Evolutionary conservation across 2,113 vertebrate genomes (phyloP).

Genomic region (Procavia capensis): DNA sequence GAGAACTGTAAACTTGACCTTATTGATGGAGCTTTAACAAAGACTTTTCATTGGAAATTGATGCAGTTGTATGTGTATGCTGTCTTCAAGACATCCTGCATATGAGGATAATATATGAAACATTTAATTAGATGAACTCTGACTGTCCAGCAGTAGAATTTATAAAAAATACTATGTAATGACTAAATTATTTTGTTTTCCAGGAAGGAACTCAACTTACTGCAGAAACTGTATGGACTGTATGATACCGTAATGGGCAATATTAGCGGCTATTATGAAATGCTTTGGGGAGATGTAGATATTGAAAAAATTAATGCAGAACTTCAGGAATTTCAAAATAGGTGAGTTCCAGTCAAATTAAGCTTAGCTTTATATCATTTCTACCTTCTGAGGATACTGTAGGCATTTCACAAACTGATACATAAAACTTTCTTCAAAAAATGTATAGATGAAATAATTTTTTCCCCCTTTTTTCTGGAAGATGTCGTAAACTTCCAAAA

Average conservation of each 20-base stretch:
- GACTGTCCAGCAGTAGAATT: background rate
- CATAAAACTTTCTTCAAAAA: conserved; percentile 22
- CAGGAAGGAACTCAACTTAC: conserved; percentile 88
- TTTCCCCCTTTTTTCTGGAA: conserved; percentile 66
- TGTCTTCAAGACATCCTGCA: background rate
- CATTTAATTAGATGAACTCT: conserved; percentile 30
- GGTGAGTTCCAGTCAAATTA: conserved; percentile 73
- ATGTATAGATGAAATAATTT: background rate
- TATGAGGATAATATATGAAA: background rate
- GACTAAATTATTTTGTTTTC: conserved; percentile 43
- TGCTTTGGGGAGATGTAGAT: conserved; percentile 89
- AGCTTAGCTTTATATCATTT: background rate
- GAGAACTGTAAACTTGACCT: background rate
- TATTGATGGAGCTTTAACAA: background rate
- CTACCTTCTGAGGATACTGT: background rate
- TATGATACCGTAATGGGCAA: conserved; percentile 88
- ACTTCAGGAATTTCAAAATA: conserved; percentile 88
- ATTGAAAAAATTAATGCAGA: conserved; percentile 89
- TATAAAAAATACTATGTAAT: conserved; percentile 17
- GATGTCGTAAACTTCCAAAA: conserved; percentile 88
- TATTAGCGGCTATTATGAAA: conserved; percentile 88
- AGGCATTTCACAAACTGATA: background rate
- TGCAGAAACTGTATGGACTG: conserved; percentile 90
- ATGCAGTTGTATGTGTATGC: background rate
- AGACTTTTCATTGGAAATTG: background rate